Evolutionary conservation across 2,888 invertebrate species (phyloP), one percentile per base, ranked within the genome.

Genomic region (Morpho achilles): DNA sequence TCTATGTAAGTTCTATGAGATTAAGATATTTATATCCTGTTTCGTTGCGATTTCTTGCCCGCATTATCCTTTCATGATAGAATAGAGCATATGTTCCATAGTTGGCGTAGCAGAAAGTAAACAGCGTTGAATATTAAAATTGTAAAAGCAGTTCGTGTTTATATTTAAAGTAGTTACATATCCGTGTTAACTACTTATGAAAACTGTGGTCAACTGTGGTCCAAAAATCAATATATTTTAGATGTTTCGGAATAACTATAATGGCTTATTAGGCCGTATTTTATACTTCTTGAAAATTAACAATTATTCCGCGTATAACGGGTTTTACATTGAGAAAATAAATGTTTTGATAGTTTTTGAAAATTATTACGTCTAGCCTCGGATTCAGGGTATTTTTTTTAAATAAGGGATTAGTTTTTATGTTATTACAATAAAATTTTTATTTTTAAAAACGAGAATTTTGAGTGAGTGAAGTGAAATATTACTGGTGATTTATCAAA

Each of bases 251-350:
- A 48, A 32, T 32, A 32, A 60, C 46, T 53, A 47, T 41, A 42
- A 42, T 43, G 62, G 62, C 62, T 60, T 60, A 57, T 62, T 62
- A 49, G 62, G 62, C 62, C 62, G 42, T 39, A 23, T 42, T 44
- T 16, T 59, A 54, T 56, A 53, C 50, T 51, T 56, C 41, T 47
- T 50, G 39, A 47, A 53, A 42, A 49, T 46, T 49, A 49, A 49
- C 50, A 50, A 55, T 53, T 58, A 32, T 32, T 2, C 32, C 32
- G 32, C 5, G 32, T 58, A 53, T 56, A 48, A 59, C 56, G 59
- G 58, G 49, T 53, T 60, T 56, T 60, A 56, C 58, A 53, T 8
- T 53, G 60, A 60, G 50, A 32, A 53, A 58, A 55, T 57, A 57
- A 55, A 47, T 53, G 55, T 60, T 50, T 53, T 47, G 40, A 47